A percentile compares a stretch with the other conserved stretches of the same genome.
Evolutionary conservation across 2,888 invertebrate species (phyloP).

Genomic region (Hyposoter dolosus): DNA sequence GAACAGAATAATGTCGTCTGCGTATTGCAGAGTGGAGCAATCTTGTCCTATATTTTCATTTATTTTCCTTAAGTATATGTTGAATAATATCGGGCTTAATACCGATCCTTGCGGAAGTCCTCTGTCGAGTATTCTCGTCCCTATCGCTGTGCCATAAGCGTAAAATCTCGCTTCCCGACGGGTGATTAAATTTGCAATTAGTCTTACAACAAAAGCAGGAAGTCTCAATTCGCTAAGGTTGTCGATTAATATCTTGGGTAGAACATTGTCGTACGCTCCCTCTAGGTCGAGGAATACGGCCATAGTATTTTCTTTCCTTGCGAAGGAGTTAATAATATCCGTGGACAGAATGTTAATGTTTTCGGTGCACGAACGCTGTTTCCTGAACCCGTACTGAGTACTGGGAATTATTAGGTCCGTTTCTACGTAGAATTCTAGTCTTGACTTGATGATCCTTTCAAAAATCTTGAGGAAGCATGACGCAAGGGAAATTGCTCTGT

Average conservation of each 20-base stretch:
- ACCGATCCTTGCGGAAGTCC: conserved; percentile 41
- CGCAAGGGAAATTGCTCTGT: conserved; percentile 48
- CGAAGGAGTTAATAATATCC: conserved; percentile 43
- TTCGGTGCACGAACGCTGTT: conserved; percentile 41
- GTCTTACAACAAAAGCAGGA: background rate
- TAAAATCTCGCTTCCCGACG: conserved; percentile 25
- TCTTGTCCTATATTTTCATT: background rate
- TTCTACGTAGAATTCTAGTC: conserved; percentile 52
- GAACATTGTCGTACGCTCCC: conserved; percentile 56
- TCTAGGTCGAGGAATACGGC: conserved; percentile 57
- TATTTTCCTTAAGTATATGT: conserved; percentile 38
- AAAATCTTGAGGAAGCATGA: conserved; percentile 45
- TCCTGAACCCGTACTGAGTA: conserved; percentile 49
- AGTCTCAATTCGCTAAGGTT: conserved; percentile 25
- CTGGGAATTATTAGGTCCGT: conserved; percentile 20
- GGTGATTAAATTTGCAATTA: conserved; percentile 1
- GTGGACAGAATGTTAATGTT: conserved; percentile 39
- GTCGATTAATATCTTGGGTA: background rate
- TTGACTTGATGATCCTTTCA: conserved; percentile 37
- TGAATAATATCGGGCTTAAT: conserved; percentile 30
- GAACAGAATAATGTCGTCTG: conserved; percentile 38
- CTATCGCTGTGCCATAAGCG: conserved; percentile 10
- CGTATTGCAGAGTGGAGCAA: conserved; percentile 16
- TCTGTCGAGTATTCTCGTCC: background rate
- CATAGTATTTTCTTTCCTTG: background rate